These are phyloP conservation scores for Melanocharis versteri DNA, from an alignment of 2,113 vertebrate genomes.

Conservation along the genomic window DNA sequence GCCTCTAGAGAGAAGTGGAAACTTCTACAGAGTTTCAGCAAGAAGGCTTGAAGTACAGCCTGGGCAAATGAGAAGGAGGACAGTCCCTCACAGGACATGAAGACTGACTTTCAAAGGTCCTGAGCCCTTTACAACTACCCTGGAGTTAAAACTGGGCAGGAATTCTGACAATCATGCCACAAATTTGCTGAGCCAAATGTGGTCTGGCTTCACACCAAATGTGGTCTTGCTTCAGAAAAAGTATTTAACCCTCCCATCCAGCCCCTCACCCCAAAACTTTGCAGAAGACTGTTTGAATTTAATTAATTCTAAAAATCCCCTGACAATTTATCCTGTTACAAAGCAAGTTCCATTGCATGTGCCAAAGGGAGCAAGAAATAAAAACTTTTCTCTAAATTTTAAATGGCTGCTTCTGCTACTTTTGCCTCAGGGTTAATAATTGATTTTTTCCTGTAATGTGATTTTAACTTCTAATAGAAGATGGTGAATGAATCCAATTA, in stretches of 20 bases:
- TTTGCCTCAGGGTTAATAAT: neutral
- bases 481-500: neutral
- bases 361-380: neutral
- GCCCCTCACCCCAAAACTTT: rapidly evolving
- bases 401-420: neutral
- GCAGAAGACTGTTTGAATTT: neutral
- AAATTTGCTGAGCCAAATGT: neutral
- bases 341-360: neutral
- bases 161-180: neutral
- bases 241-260: neutral
- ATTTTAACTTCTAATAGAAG: neutral
- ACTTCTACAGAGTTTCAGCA: neutral
- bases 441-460: neutral
- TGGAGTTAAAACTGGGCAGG: neutral
- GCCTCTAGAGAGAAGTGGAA: neutral
- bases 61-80: neutral
- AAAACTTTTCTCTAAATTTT: neutral
- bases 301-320: neutral
- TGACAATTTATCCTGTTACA: neutral
- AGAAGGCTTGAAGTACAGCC: neutral
- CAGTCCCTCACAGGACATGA: neutral
- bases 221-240: neutral
- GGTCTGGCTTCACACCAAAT: neutral
- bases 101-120: neutral
- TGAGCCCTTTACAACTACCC: neutral